Evolutionary conservation across 2,888 invertebrate genomes (phyloP).

Genomic region (Cerastis rubricosa): DNA sequence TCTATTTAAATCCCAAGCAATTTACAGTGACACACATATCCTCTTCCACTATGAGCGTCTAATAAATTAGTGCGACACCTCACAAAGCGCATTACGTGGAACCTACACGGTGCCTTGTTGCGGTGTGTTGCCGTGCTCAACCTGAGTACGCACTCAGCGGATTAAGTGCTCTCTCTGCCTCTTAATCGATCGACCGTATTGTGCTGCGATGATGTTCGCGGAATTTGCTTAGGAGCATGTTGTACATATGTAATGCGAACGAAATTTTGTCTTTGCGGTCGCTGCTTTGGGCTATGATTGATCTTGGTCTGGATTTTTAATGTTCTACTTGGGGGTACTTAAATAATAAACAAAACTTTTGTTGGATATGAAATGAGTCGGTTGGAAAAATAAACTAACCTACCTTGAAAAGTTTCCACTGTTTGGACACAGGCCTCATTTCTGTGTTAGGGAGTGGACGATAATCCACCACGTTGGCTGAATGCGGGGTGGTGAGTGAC

Average conservation of each 20-base stretch:
- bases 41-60: conserved; percentile 4
- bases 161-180: conserved; percentile 70
- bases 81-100: conserved; percentile 42
- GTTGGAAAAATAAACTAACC: background rate
- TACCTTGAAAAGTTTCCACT: background rate
- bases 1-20: too few relatives aligned
- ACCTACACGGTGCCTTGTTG: conserved; percentile 47
- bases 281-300: background rate
- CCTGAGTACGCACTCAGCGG: conserved; percentile 72
- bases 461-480: background rate
- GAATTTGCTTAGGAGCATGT: background rate
- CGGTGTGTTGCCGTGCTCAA: conserved; percentile 64
- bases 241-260: conserved; percentile 1
- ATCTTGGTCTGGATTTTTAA: background rate
- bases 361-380: background rate
- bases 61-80: conserved; percentile 38
- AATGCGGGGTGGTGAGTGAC: too few relatives aligned
- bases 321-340: background rate
- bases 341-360: background rate
- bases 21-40: background rate
- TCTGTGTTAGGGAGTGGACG: too few relatives aligned
- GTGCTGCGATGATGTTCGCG: conserved; percentile 23
- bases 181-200: conserved; percentile 65
- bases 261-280: background rate
- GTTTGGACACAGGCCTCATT: background rate